Evolutionary conservation across 2,797 vertebrate species (phyloP).

Genomic region (Tenualosa thibaudeaui): DNA sequence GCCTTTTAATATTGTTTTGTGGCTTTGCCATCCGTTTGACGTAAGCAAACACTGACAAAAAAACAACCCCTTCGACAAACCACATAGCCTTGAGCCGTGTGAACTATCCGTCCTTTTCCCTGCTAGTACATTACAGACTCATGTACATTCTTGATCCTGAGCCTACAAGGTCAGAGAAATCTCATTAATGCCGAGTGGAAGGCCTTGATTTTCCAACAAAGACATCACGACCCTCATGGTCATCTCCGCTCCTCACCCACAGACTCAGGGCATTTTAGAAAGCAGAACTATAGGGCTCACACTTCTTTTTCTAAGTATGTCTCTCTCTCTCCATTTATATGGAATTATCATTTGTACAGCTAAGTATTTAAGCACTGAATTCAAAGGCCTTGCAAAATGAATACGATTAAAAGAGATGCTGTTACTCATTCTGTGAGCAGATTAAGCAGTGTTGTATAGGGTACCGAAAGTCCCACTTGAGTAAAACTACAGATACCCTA

Average conservation of each 20-base stretch:
- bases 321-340: not conserved
- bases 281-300: not conserved
- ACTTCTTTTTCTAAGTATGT: not conserved
- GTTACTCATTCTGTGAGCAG: not conserved
- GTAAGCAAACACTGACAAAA: not conserved
- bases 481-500: too few relatives aligned
- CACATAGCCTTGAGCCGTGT: not conserved
- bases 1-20: not conserved
- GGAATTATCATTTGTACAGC: not conserved
- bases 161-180: slow-evolving; percentile 38
- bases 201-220: slow-evolving; percentile 42
- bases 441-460: not conserved
- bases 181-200: slow-evolving; percentile 23
- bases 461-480: too few relatives aligned
- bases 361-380: not conserved
- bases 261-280: not conserved
- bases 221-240: not conserved
- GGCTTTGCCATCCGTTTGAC: not conserved
- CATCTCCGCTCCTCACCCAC: not conserved
- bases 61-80: not conserved
- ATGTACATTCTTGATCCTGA: not conserved
- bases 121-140: not conserved
- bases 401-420: not conserved
- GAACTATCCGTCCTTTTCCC: not conserved
- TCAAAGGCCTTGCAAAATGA: not conserved